Conservation (phyloP, 1,140 invertebrate species). For the Sarcophaga peregrina region DNA sequence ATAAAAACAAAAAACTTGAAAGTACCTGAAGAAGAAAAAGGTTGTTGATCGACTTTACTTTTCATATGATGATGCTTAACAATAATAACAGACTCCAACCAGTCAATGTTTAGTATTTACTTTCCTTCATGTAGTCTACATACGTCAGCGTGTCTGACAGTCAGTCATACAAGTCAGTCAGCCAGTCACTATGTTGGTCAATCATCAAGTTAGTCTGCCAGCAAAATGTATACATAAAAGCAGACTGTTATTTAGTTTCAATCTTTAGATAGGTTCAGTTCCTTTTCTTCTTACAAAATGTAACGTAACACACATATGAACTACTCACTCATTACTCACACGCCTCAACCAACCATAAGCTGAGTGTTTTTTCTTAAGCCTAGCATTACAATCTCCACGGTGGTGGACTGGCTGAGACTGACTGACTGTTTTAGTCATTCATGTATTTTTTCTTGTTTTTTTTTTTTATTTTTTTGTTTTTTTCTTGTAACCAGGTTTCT, state of each 20-base stretch:
- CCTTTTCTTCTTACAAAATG: background rate
- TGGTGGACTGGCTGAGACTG: too few relatives aligned
- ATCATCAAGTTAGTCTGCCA: background rate
- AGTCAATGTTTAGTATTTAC: background rate
- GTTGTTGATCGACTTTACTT: constrained; percentile 21
- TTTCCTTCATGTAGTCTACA: background rate
- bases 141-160: background rate
- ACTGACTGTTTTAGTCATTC: background rate
- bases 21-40: background rate
- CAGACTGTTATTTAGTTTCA: background rate
- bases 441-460: background rate
- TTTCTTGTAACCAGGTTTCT: background rate
- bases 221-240: background rate
- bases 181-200: background rate
- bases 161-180: background rate
- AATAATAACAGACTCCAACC: background rate
- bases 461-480: too few relatives aligned
- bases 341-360: too few relatives aligned
- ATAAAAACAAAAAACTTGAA: background rate
- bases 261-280: too few relatives aligned
- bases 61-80: background rate
- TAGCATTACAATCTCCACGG: too few relatives aligned
- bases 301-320: background rate
- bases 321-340: too few relatives aligned
- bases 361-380: too few relatives aligned